A percentile compares a stretch with the other conserved stretches of the same genome.
phyloP scores from a whole-genome alignment of 2,113 vertebrate genomes.

The Dromas ardeola region DNA sequence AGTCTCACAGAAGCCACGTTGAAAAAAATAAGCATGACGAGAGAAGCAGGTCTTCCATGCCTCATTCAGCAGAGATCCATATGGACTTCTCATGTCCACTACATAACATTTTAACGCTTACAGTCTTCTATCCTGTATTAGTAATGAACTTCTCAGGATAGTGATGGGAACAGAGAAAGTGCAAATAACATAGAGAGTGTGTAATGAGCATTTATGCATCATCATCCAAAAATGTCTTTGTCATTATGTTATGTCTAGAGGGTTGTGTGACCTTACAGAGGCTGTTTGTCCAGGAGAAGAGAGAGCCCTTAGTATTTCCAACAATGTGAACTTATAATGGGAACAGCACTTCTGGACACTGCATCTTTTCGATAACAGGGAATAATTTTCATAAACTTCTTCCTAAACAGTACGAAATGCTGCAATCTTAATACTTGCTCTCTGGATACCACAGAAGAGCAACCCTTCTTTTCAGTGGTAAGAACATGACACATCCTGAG shows the following conservation, averaged over 20 bases:
- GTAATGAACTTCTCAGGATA: background rate
- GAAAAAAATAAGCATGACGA: background rate
- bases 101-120: background rate
- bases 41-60: background rate
- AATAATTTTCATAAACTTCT: background rate
- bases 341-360: background rate
- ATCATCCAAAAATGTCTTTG: background rate
- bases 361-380: background rate
- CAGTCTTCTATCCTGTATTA: background rate
- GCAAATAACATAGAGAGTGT: background rate
- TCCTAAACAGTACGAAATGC: background rate
- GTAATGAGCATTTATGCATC: background rate
- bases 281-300: background rate
- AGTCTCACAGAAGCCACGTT: background rate
- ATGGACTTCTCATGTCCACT: background rate
- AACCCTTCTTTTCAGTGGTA: background rate
- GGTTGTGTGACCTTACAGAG: background rate
- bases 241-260: background rate
- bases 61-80: background rate
- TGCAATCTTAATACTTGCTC: background rate
- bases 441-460: background rate
- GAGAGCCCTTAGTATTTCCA: background rate
- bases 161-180: background rate
- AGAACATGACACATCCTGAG: background rate
- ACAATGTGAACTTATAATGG: background rate